Conservation (phyloP, 2,888 invertebrate genomes). For the Drosophila siamana region DNA sequence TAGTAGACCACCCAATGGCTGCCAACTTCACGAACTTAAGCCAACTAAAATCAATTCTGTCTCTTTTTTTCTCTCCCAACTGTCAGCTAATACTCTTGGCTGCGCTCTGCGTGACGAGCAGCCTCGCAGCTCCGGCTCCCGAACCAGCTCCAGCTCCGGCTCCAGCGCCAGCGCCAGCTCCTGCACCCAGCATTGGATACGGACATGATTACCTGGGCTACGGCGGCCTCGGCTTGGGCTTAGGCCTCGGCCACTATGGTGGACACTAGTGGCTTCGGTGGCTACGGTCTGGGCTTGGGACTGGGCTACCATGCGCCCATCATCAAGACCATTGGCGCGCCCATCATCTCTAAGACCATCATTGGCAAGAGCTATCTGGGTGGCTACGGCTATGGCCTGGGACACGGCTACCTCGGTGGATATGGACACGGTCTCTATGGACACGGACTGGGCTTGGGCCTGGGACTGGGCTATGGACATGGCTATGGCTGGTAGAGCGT, state of each 20-base stretch:
- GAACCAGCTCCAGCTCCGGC: conserved; percentile 52
- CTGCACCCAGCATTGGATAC: conserved; percentile 54
- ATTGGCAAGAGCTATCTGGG: conserved; percentile 73
- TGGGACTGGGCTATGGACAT: conserved; percentile 86
- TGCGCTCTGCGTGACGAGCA: conserved; percentile 58
- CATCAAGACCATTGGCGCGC: conserved; percentile 68
- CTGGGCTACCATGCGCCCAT: conserved; percentile 72
- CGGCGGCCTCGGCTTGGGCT: conserved; percentile 64
- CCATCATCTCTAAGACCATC: conserved; percentile 73
- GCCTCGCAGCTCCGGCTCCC: conserved; percentile 67
- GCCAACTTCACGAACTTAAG: too few relatives aligned
- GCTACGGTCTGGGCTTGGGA: conserved; percentile 56
- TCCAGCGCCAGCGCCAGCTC: conserved; percentile 51
- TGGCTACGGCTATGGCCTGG: conserved; percentile 72
- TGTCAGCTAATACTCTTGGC: conserved; percentile 69
- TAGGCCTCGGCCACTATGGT: conserved; percentile 16
- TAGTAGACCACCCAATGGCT: conserved; percentile 8
- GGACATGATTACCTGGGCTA: conserved; percentile 61
- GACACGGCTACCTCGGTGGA: conserved; percentile 69
- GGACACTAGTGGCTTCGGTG: conserved; percentile 54
- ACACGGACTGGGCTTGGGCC: conserved; percentile 67
- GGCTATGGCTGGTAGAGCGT: conserved; percentile 54
- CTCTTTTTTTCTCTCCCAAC: too few relatives aligned
- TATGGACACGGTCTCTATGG: conserved; percentile 73
- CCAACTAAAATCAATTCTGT: not conserved